Base-by-base conservation (phyloP, 2,113 vertebrate species). In the Oncorhynchus gorbuscha region DNA sequence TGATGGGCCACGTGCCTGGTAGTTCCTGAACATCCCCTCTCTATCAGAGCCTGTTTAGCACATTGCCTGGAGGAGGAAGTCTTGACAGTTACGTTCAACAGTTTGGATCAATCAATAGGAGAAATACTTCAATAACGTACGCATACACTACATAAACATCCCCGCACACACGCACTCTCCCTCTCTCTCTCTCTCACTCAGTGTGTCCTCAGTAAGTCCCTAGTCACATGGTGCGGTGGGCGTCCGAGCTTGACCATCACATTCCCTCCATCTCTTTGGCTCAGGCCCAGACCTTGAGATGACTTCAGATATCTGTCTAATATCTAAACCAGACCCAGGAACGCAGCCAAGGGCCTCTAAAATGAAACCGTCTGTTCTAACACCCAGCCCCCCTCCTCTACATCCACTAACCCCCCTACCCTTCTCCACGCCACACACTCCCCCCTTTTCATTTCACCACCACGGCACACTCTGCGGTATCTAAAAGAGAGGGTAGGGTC, bases 271-370 rank as follows among this genome's bases (percentile, higher is more conserved):
- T 72, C 32, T 71, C 72, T 65, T 70, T 67, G 78, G 72, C 72
- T 51, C n/a, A 1, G 5, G 22, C 61, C 80, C 84, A 79, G 70
- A 66, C 71, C 62, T 35, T 76, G 32, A 76, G 48, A 75, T 61
- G 51, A 69, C 71, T 77, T 55, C 24, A 85, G 80, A 81, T 45
- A 66, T 24, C 24, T 14, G 74, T 76, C 51, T 58, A 68, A 76
- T 79, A 84, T 77, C 75, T 77, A 76, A 82, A 74, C 69, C 71
- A 73, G 64, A 26, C 24, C 39, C 30, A 62, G 28, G 30, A 69
- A 69, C 55, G 70, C 69, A 66, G 72, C 76, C 74, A 85, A 69
- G 69, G 55, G 22, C 1, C 70, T 74, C 83, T 83, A 85, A 81
- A 85, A 80, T 76, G 83, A 85, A 81, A 82, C 73, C 18, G 65